Evolutionary conservation across 1,140 invertebrate genomes (phyloP), one percentile per base, ranked within the genome.

Genomic region (Coelopa frigida): DNA sequence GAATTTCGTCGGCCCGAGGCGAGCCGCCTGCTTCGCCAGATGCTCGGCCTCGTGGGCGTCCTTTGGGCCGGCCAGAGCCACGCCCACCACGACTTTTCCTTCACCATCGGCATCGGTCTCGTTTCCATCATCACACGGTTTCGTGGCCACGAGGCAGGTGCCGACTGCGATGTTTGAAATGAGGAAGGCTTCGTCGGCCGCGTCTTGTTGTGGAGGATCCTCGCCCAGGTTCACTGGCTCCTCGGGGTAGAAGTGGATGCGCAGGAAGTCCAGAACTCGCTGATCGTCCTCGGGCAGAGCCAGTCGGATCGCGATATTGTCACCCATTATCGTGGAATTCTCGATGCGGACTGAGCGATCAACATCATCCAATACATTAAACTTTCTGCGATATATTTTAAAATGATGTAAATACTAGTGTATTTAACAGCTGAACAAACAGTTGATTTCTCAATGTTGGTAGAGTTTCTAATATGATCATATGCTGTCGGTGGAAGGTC

Each of bases 201-300:
- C 14, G 17, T 47, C 44, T 35, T 48, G 52, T 12, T 44, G 26
- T 5, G 31, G 26, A 22, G 48, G 57, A 46, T 29, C 52, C 52
- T 7, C 51, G 27, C 27, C 50, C 51, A 26, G 35, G 3, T 50
- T 51, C 21, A 52, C 38, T 11, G 50, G 47, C 26, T 54, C 53
- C 15, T 54, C 50, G 7, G 8, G 33, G 35, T 47, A 54, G 17
- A 49, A 52, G 29, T 49, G 31, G 7, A 23, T 31, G 31, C 44
- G 40, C 6, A 52, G 35, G n/a, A 52, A 52, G 15, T 54, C 20
- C 15, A 52, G 46, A 10, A 50, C 35, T 15, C 15, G n/a, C 23
- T 52, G 44, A 20, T 23, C 29, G 27, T 52, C 40, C 17, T 29
- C 12, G 10, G n/a, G 18, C 33, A 41, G 17, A 4, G 45, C 48